Base-by-base conservation (phyloP, 2,888 invertebrate genomes). In the Argyresthia albistria region DNA sequence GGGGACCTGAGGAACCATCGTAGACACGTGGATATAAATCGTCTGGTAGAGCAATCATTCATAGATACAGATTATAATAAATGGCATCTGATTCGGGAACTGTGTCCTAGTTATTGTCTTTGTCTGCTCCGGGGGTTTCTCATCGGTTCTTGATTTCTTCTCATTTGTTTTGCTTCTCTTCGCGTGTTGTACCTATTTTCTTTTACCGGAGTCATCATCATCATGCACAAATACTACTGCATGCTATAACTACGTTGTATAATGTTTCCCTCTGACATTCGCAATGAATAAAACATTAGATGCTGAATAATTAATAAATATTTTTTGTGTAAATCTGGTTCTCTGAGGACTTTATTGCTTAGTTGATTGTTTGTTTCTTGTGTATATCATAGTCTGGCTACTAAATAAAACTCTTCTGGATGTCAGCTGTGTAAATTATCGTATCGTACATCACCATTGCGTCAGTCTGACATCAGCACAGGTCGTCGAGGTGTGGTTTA, bases 401-500 rank as follows among this genome's bases (percentile, higher is more conserved):
- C 47, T n/a, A 25, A 25, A 25, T 35, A 12, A 35, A 12, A 35
- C 35, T 35, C 35, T 47, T 47, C 47, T 35, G 47, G 35, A 47
- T 49, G 39, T 15, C 49, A 66, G 62, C 67, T 65, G 25, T 25
- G 25, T 25, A 25, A 25, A 25, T 25, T 6, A 58, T 63, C 62
- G 56, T 64, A 61, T 53, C 54, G 54, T 60, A 64, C 60, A 61
- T 60, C 64, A 64, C 56, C 64, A 67, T 68, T 55, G 58, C 65
- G 59, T 48, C 36, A 48, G 43, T 64, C 60, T 66, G 70, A 68
- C 69, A 70, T 67, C 65, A 66, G 67, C 69, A 65, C 68, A 59
- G 25, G 59, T 56, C 60, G 53, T 54, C 56, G 60, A 65, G 70
- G 69, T 66, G 74, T 71, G 73, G 73, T 68, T 65, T 62, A 61